A percentile compares a stretch with the other conserved stretches of the same genome.
Evolutionary conservation across 2,797 vertebrate genomes (phyloP).

Genomic region (Rhinella marina): DNA sequence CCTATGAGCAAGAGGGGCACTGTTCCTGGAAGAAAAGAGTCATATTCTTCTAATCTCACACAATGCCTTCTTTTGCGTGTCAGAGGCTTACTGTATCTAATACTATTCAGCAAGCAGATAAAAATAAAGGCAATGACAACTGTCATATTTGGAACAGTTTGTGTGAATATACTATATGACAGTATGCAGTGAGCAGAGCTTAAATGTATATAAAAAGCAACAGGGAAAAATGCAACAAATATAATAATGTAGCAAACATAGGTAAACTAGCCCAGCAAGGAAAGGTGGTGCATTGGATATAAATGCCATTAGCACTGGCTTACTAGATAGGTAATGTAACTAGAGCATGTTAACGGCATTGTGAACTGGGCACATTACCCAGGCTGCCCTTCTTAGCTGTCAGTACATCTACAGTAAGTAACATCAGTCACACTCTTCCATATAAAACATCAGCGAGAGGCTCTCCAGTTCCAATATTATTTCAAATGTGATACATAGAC

Average conservation of each 20-base stretch:
- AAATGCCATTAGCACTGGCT: not conserved
- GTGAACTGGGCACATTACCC: not conserved
- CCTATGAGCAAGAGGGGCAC: too few relatives aligned
- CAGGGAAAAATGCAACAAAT: not conserved
- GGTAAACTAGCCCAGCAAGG: not conserved
- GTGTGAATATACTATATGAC: not conserved
- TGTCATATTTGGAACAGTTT: too few relatives aligned
- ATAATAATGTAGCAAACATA: not conserved
- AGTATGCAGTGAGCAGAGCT: not conserved
- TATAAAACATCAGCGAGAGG: not conserved
- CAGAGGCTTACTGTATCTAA: too few relatives aligned
- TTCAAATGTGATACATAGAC: not conserved
- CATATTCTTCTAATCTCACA: too few relatives aligned
- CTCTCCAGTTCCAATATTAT: not conserved
- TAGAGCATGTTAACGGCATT: not conserved
- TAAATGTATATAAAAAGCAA: too few relatives aligned
- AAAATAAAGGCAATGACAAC: too few relatives aligned
- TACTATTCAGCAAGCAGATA: too few relatives aligned
- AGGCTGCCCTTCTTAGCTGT: not conserved
- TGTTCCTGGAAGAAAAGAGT: too few relatives aligned
- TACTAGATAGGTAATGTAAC: not conserved
- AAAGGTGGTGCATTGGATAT: not conserved
- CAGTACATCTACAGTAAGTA: not conserved
- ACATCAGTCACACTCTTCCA: not conserved
- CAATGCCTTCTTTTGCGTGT: too few relatives aligned